These are phyloP conservation scores for Anorthoa munda DNA, from an alignment of 2,888 invertebrate genomes.

Conservation along the genomic window DNA sequence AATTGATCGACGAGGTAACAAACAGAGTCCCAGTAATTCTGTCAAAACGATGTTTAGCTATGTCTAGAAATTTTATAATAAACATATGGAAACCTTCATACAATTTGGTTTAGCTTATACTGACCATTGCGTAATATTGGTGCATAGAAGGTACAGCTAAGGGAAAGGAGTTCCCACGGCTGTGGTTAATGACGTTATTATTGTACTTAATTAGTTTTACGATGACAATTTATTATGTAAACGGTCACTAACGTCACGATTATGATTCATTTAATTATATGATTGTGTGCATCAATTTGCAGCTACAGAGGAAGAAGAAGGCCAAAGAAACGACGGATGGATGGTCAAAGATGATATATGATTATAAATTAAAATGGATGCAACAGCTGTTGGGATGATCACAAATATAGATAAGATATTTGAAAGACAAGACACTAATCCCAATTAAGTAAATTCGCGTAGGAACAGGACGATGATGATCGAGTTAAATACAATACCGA, in stretches of 20 bases:
- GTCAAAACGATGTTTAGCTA: not conserved
- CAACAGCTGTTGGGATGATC: too few relatives aligned
- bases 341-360: too few relatives aligned
- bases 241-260: constrained; percentile 6
- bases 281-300: too few relatives aligned
- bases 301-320: too few relatives aligned
- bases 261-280: not conserved
- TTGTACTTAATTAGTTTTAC: not conserved
- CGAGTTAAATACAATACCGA: not conserved
- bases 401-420: too few relatives aligned
- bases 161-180: constrained; percentile 22
- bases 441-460: too few relatives aligned
- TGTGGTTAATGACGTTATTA: not conserved
- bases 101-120: not conserved
- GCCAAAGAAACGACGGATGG: too few relatives aligned
- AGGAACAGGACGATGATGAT: too few relatives aligned
- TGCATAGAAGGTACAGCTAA: not conserved
- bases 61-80: not conserved
- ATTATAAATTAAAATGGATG: too few relatives aligned
- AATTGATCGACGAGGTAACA: not conserved
- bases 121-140: not conserved
- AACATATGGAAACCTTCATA: not conserved
- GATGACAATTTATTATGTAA: not conserved
- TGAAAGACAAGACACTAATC: too few relatives aligned
- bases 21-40: not conserved